Evolutionary conservation across 2,888 invertebrate species (phyloP).

Genomic region (Drosophila peninsularis): DNA sequence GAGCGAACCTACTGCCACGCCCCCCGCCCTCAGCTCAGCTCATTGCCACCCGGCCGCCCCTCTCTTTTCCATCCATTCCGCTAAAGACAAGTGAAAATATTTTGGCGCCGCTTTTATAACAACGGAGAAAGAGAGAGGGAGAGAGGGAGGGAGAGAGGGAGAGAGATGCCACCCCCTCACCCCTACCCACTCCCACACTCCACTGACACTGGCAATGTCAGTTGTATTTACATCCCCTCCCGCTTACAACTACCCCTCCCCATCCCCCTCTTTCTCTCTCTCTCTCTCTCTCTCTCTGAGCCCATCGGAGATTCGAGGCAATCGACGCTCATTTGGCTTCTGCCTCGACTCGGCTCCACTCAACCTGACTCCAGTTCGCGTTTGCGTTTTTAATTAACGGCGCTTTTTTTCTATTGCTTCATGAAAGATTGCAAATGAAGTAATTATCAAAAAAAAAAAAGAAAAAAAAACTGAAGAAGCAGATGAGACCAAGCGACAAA

Average conservation of each 20-base stretch:
- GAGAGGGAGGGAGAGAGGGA: too few relatives aligned
- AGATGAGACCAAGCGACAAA: conserved; percentile 23
- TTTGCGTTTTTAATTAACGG: conserved; percentile 80
- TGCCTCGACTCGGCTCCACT: neutral
- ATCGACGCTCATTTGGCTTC: conserved; percentile 50
- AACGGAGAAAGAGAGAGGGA: neutral
- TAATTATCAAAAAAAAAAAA: conserved; percentile 64
- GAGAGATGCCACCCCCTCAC: neutral
- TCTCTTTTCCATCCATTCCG: conserved; percentile 47
- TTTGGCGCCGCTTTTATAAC: conserved; percentile 71
- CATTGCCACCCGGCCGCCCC: neutral
- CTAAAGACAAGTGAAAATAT: conserved; percentile 73
- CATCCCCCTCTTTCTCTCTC: neutral
- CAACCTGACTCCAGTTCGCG: conserved; percentile 25
- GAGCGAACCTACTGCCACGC: conserved; percentile 1
- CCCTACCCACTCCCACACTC: neutral
- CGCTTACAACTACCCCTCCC: neutral
- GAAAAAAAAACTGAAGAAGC: conserved; percentile 27
- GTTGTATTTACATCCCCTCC: neutral
- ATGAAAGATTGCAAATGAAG: conserved; percentile 78
- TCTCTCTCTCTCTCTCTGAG: neutral
- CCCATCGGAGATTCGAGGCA: conserved; percentile 38
- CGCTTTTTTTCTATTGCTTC: conserved; percentile 73
- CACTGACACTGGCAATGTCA: conserved; percentile 1
- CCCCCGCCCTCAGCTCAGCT: neutral